Base-by-base conservation (phyloP, 2,113 vertebrate genomes). In the Tinamus guttatus region DNA sequence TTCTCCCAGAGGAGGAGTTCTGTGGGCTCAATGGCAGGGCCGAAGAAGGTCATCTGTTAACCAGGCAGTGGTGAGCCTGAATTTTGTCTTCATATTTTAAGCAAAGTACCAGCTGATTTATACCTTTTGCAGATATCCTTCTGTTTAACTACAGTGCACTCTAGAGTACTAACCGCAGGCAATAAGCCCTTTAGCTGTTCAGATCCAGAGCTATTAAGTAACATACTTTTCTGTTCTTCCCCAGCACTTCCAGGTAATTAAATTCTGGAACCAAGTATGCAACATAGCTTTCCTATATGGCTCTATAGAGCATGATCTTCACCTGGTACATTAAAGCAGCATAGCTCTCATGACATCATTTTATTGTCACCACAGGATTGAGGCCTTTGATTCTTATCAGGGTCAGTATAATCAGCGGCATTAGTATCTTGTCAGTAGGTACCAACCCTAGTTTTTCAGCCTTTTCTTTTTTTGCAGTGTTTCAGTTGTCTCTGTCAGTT, bases 391-490 rank as follows among this genome's bases (percentile, higher is more conserved):
- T 41, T 87, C 71, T 91, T 89, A 85, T 63, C 17, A 79, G 64
- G 85, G 58, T 27, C 34, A 77, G 11, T 45, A 65, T 54, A 91
- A 85, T 85, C 89, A 81, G 64, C 22, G 38, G 34, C 59, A 90
- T 87, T 85, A 89, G 74, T 94, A 89, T 64, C 64, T 81, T 90
- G 28, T 64, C 82, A 81, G 82, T 88, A 91, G 28, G 17, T 58
- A 68, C 34, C 90, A 92, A 81, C 65, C 30, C 64, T 83, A 54
- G 25, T 90, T 94, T 81, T 81, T 52, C 25, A 64, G 14, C 52
- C 87, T 87, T 64, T 36, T 94, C 13, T 5, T 58, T 32, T 89
- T 81, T 65, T 74, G 36, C 63, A 34, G 64, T 91, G 83, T 95
- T 90, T 68, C 60, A 47, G 8, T 90, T 93, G 68, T 86, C 15